Evolutionary conservation across 2,888 invertebrate species (phyloP), one percentile per base, ranked within the genome.

Genomic region (Sinhomidia bicolor): DNA sequence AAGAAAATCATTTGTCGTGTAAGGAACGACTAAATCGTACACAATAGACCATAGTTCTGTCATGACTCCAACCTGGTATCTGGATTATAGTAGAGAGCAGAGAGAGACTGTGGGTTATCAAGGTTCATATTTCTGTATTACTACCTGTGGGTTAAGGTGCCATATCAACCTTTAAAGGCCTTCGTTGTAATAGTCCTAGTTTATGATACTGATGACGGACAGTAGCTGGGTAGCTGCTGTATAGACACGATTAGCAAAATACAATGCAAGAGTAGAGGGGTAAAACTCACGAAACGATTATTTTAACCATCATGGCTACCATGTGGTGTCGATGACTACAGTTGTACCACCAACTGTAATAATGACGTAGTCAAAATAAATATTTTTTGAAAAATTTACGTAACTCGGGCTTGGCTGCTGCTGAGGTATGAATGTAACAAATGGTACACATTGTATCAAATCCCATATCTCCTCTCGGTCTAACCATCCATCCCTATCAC

Each of bases 301-400:
- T n/a, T n/a, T 54, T 78, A 57, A 36, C 78, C 78, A 76, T 57
- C 57, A 78, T n/a, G n/a, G n/a, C n/a, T n/a, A n/a, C n/a, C n/a
- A n/a, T n/a, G n/a, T 78, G 78, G 57, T 54, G 54, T 32, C 78
- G 54, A 20, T 57, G 26, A 36, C 36, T 78, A 32, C 32, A 78
- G n/a, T 57, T 10, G 29, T 36, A 76, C 84, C 76, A 85, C 74
- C 76, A 84, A 76, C 74, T 41, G 51, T 32, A 60, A 60, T 41
- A 79, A 62, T 81, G 65, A 47, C 44, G 26, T 47, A 23, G 29
- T 6, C 41, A 44, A 81, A 44, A 1, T 44, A 85, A 62, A 26
- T 60, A 62, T 76, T 76, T 85, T 85, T 74, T 65, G 36, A 57
- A 74, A 71, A 81, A 44, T 85, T 85, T 85, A 29, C 84, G 76